Percentiles rank a stretch among this genome's conserved stretches.
Evolutionary conservation across 1,140 invertebrate species (phyloP).

Genomic region (Zelostemma sp.): DNA sequence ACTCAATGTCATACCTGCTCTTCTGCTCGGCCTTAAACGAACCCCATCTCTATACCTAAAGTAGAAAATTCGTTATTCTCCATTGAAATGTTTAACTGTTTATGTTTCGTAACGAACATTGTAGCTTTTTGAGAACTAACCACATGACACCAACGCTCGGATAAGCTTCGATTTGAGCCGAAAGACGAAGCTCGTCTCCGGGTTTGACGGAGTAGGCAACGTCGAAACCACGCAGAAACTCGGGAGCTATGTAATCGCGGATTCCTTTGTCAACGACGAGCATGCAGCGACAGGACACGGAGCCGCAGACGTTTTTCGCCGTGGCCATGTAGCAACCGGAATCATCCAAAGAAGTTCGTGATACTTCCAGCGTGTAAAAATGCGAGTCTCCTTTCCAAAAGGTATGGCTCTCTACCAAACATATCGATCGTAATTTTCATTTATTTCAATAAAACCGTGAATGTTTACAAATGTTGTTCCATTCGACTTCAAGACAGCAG

Average conservation of each 20-base stretch:
- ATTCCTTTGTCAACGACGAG: constrained; percentile 90
- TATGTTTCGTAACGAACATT: no score
- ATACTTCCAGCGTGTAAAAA: constrained; percentile 89
- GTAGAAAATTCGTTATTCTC: no score
- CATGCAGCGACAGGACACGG: constrained; percentile 83
- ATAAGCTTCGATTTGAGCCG: constrained; percentile 83
- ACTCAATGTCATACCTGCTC: constrained; percentile 80
- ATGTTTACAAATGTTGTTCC: no score
- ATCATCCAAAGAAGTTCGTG: constrained; percentile 81
- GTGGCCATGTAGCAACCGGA: constrained; percentile 85
- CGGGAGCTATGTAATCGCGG: constrained; percentile 82
- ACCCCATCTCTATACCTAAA: constrained; percentile 77
- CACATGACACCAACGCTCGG: constrained; percentile 84
- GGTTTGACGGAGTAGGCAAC: constrained; percentile 71
- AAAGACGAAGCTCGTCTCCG: constrained; percentile 77
- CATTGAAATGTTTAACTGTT: no score
- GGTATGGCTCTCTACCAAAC: constrained; percentile 70
- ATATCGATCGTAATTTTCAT: no score
- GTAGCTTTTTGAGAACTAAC: no score
- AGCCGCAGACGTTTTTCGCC: constrained; percentile 86
- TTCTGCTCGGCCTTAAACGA: constrained; percentile 80
- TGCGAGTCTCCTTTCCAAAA: constrained; percentile 78
- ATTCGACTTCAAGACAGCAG: no score
- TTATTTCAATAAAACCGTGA: no score
- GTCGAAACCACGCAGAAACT: constrained; percentile 79